Conservation (phyloP, 1,140 invertebrate species). For the Eurosta solidaginis region DNA sequence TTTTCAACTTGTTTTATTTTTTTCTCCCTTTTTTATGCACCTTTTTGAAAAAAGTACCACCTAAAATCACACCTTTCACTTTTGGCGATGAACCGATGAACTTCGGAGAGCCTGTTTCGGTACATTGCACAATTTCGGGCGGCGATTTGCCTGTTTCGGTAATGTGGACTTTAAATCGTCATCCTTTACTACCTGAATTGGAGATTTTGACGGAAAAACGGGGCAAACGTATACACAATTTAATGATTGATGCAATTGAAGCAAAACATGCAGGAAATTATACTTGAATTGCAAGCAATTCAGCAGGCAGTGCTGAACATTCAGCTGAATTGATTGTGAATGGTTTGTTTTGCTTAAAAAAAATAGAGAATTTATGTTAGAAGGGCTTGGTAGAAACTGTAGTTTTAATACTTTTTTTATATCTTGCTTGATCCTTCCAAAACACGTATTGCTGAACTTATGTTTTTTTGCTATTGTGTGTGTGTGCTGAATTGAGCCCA, state of each 20-base stretch:
- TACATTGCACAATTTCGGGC: conserved; percentile 73
- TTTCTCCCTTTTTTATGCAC: conserved; percentile 33
- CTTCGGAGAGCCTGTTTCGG: conserved; percentile 71
- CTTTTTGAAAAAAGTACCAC: conserved; percentile 63
- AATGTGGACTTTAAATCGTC: conserved; percentile 71
- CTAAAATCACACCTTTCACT: conserved; percentile 69
- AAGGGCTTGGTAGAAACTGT: neutral
- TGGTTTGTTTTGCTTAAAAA: conserved; percentile 56
- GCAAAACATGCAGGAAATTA: conserved; percentile 72
- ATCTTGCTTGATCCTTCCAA: neutral
- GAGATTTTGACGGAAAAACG: conserved; percentile 47
- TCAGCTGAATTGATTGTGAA: conserved; percentile 65
- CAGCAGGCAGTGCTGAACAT: conserved; percentile 64
- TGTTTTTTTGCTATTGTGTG: neutral
- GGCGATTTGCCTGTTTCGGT: conserved; percentile 76
- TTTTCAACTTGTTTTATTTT: conserved; percentile 31
- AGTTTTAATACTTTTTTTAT: neutral
- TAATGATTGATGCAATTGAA: conserved; percentile 64
- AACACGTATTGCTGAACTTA: neutral
- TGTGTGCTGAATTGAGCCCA: neutral
- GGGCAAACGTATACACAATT: conserved; percentile 62
- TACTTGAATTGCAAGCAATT: conserved; percentile 71
- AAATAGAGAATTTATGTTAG: neutral
- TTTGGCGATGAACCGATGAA: conserved; percentile 71
- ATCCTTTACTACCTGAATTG: conserved; percentile 45